A percentile compares a stretch with the other conserved stretches of the same genome.
Evolutionary conservation across 2,113 vertebrate genomes (phyloP).

Genomic region (Circaetus cinerascens): DNA sequence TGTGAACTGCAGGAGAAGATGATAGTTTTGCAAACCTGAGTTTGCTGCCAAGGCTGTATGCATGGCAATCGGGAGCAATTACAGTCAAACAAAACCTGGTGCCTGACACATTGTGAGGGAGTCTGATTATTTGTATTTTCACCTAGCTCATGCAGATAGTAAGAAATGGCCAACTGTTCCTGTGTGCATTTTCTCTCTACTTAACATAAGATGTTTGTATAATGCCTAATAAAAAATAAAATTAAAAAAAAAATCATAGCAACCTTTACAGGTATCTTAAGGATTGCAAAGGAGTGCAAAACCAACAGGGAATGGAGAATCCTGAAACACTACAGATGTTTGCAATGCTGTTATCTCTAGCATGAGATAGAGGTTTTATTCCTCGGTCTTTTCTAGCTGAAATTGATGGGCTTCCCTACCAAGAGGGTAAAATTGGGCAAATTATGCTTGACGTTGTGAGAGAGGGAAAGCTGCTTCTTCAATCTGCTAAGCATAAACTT

Average conservation of each 20-base stretch:
- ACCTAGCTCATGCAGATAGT: not conserved
- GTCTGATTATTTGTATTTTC: constrained; percentile 15
- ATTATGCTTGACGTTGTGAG: not conserved
- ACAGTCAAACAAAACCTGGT: not conserved
- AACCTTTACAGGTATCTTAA: not conserved
- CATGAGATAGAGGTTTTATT: not conserved
- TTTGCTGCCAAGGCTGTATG: not conserved
- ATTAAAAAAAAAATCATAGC: not conserved
- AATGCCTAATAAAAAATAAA: not conserved
- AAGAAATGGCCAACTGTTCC: not conserved
- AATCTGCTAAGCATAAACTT: not conserved
- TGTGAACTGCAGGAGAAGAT: not conserved
- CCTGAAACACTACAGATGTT: not conserved
- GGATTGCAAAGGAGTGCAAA: not conserved
- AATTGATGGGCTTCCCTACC: not conserved
- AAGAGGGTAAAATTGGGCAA: not conserved
- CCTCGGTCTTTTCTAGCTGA: not conserved
- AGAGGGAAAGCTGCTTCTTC: not conserved
- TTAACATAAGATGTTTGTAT: not conserved
- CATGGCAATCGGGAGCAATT: not conserved
- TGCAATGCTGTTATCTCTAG: not conserved
- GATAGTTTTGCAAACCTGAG: not conserved
- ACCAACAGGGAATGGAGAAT: not conserved
- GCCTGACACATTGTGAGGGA: not conserved
- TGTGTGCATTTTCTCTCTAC: not conserved